Evolutionary conservation across 2,888 invertebrate species (phyloP), one percentile per base, ranked within the genome.

Genomic region (Philereme transversata): DNA sequence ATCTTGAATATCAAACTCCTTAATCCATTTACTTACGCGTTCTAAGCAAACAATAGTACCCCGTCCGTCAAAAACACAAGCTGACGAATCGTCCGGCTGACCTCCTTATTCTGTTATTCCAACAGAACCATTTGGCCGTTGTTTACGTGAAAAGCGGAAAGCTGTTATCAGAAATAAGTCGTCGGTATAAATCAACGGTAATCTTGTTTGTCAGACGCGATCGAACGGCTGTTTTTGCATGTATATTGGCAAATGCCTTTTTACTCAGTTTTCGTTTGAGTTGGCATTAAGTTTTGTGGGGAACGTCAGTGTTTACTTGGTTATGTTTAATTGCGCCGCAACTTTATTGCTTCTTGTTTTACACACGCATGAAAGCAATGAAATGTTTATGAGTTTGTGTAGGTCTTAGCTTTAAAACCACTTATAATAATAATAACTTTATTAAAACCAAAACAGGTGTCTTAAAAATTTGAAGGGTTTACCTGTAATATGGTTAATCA

Each of bases 91-190:
- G 65, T 51, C 59, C 49, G 44, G 53, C 65, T 78, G 76, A 76
- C 76, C 76, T 73, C 73, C 66, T 68, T 74, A 63, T 52, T 64
- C 57, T 69, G 68, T 71, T 70, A 69, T 71, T 68, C 63, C 47
- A 61, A 67, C 64, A 52, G 67, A 77, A 73, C 74, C 75, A 77
- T 82, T 79, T 72, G 69, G 65, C 73, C 70, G 79, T 83, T 86
- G 87, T 87, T 87, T 87, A 84, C 85, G 74, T 81, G 76, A 79
- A 80, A 81, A 79, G 76, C 77, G 80, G 74, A 81, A 84, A 78
- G 80, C 81, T 83, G 84, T 80, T 86, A 85, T 84, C 84, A 80
- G 81, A 76, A 79, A 82, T 80, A 81, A 81, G 82, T 82, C 79
- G 73, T 74, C 72, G 78, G 78, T 79, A 86, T 84, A 85, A 84